Conservation (phyloP, 2,113 vertebrate genomes). For the Edolisoma coerulescens region DNA sequence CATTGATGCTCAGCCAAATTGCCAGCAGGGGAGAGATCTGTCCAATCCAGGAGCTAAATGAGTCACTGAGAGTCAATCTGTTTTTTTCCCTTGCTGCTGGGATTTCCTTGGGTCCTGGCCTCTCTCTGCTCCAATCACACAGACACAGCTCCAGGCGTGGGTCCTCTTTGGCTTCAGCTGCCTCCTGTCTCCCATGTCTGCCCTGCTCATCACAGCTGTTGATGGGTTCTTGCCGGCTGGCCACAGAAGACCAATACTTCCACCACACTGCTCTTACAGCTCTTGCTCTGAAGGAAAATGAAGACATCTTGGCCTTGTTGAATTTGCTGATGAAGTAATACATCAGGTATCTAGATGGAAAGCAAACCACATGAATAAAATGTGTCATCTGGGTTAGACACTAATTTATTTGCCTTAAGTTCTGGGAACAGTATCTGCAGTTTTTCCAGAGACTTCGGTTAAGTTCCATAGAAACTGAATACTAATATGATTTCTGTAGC, state of each 20-base stretch:
- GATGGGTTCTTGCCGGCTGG: conserved; percentile 47
- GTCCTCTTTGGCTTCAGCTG: conserved; percentile 54
- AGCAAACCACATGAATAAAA: conserved; percentile 21
- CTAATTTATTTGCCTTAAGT: neutral
- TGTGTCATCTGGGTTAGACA: neutral
- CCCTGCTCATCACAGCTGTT: conserved; percentile 55
- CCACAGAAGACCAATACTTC: conserved; percentile 23
- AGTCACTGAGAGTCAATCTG: conserved; percentile 88
- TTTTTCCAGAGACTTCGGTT: neutral
- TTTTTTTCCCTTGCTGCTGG: conserved; percentile 76
- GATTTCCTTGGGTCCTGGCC: conserved; percentile 70
- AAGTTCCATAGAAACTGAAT: conserved; percentile 13
- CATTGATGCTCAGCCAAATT: conserved; percentile 80
- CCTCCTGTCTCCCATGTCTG: conserved; percentile 53
- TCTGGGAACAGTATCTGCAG: conserved; percentile 7
- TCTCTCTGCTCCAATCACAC: conserved; percentile 60
- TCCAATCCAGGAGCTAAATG: conserved; percentile 88
- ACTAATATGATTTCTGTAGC: conserved; percentile 5
- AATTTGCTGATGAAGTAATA: conserved; percentile 66
- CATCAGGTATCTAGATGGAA: conserved; percentile 68
- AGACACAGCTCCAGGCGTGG: conserved; percentile 51
- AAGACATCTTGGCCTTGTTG: conserved; percentile 74
- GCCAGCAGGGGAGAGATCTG: conserved; percentile 83
- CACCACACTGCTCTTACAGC: neutral
- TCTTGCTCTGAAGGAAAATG: conserved; percentile 71